Evolutionary conservation across 2,797 vertebrate genomes (phyloP).

Genomic region (Enteromius anoplus): DNA sequence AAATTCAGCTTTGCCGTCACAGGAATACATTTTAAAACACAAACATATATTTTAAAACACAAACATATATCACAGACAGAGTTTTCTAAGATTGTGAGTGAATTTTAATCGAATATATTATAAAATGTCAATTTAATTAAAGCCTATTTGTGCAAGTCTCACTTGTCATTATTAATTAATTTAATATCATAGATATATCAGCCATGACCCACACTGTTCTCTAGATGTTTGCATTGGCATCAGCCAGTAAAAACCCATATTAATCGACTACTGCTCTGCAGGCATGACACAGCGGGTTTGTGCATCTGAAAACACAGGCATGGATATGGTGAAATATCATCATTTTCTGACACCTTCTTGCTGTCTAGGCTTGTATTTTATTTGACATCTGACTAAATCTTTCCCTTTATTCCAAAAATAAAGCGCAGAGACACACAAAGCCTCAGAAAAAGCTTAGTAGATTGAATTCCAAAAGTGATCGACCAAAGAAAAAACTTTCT

Average conservation of each 20-base stretch:
- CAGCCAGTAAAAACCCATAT: background rate
- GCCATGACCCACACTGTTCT: background rate
- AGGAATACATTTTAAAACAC: background rate
- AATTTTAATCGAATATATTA: background rate
- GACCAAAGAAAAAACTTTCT: slow-evolving; percentile 42
- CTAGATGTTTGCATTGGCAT: background rate
- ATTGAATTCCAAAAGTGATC: background rate
- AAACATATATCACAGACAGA: background rate
- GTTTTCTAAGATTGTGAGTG: background rate
- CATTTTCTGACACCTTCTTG: background rate
- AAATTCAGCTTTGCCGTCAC: background rate
- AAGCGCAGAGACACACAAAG: background rate
- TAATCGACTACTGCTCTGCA: background rate
- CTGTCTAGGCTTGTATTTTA: background rate
- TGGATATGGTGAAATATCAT: background rate
- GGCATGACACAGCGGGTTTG: background rate
- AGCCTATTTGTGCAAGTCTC: background rate
- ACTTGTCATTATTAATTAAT: background rate
- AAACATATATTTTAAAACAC: too few relatives aligned
- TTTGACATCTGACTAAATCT: slow-evolving; percentile 1
- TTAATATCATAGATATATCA: background rate
- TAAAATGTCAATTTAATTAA: background rate
- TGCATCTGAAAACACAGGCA: background rate
- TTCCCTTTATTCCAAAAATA: background rate
- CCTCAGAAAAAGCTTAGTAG: background rate